Percentiles rank a stretch among this genome's conserved stretches.
These are phyloP conservation scores for Cetonia aurata DNA, from an alignment of 2,888 invertebrate genomes.

Conservation along the genomic window DNA sequence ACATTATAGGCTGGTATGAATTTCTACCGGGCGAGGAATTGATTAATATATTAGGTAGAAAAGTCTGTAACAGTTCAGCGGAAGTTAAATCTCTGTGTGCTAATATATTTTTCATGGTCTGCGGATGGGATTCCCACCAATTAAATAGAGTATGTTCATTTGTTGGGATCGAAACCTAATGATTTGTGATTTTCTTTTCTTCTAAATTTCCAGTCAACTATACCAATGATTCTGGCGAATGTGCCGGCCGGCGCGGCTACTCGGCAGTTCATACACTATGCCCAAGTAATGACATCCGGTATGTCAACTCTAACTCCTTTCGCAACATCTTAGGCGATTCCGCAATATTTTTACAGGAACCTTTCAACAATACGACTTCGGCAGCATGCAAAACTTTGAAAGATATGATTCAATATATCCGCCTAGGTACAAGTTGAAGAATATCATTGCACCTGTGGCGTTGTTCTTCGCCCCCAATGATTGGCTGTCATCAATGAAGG, in stretches of 20 bases:
- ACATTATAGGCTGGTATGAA: constrained; percentile 70
- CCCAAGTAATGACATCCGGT: constrained; percentile 72
- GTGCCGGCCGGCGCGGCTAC: constrained; percentile 65
- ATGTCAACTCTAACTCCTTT: constrained; percentile 13
- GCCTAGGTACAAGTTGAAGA: constrained; percentile 65
- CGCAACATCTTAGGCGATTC: not conserved
- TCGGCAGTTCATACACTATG: constrained; percentile 79
- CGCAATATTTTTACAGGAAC: constrained; percentile 48
- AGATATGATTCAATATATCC: constrained; percentile 61
- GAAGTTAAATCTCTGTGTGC: constrained; percentile 73
- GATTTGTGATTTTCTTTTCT: too few relatives aligned
- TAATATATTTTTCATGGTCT: constrained; percentile 76
- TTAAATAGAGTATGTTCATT: constrained; percentile 66
- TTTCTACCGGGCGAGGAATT: constrained; percentile 73
- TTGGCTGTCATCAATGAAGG: constrained; percentile 70
- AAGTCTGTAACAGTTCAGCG: constrained; percentile 71
- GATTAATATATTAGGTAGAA: constrained; percentile 68
- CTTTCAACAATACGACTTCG: constrained; percentile 74
- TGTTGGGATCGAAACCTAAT: not conserved
- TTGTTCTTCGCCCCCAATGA: constrained; percentile 74
- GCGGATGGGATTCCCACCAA: constrained; percentile 72
- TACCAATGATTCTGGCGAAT: constrained; percentile 38
- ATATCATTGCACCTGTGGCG: constrained; percentile 68
- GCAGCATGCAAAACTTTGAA: constrained; percentile 58
- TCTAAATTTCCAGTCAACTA: constrained; percentile 59